phyloP scores from a whole-genome alignment of 2,888 invertebrate species.

The Athalia rosae region DNA sequence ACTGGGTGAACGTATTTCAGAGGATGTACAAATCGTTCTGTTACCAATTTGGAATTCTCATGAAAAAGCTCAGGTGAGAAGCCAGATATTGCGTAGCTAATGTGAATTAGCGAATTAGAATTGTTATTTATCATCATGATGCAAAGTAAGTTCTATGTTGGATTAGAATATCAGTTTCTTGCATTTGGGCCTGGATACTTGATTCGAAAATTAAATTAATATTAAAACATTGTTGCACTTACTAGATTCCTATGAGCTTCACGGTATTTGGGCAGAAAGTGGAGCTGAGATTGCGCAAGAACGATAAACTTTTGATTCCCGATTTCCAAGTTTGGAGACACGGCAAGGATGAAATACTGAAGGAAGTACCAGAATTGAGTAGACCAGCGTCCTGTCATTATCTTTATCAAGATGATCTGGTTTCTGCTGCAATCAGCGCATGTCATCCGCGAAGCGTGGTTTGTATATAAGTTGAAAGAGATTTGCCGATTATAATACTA shows the following conservation, averaged over 20 bases:
- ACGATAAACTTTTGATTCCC: constrained; percentile 78
- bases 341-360: constrained; percentile 69
- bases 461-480: constrained; percentile 64
- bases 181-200: not conserved
- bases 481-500: not conserved
- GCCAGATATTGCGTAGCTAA: not conserved
- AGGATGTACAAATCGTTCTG: constrained; percentile 58
- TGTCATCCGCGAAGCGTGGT: constrained; percentile 81
- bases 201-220: not conserved
- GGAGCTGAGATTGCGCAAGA: constrained; percentile 79
- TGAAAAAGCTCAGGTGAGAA: constrained; percentile 50
- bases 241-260: constrained; percentile 65
- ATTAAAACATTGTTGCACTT: constrained; percentile 36
- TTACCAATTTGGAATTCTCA: constrained; percentile 57
- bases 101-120: not conserved
- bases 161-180: not conserved
- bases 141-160: not conserved
- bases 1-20: constrained; percentile 31
- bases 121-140: not conserved
- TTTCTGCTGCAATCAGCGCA: constrained; percentile 81
- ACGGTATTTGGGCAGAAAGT: constrained; percentile 72
- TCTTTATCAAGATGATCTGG: constrained; percentile 77
- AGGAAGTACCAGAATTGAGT: constrained; percentile 59
- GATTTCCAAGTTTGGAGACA: constrained; percentile 79
- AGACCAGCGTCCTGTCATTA: constrained; percentile 78